Evolutionary conservation across 2,113 vertebrate genomes (phyloP), one percentile per base, ranked within the genome.

Genomic region (Caretta caretta): DNA sequence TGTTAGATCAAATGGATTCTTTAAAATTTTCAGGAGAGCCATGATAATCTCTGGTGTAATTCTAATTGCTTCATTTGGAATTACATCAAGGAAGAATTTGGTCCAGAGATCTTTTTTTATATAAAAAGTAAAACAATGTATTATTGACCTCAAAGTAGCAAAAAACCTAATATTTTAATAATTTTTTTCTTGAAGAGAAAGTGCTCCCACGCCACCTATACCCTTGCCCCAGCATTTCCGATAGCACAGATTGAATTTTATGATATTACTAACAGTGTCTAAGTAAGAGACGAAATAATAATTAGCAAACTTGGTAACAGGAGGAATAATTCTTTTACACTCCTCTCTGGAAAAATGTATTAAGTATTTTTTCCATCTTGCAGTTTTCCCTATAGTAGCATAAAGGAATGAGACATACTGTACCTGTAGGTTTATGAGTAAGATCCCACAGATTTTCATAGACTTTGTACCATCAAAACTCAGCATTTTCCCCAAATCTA

Each of bases 311-410:
- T 92, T 95, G 29, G 95, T 94, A 97, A 88, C 94, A 96, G 86
- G 95, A 97, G 86, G 94, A 97, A 94, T 97, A 96, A 97, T 81
- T 51, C 93, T 96, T 97, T 97, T 96, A 96, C 95, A 95, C 16
- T 90, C 93, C 95, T 8, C 20, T 97, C 97, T 97, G 97, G 96
- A 97, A 97, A 97, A 97, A 69, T 94, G 96, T 97, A 91, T 95
- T 97, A 95, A 59, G 87, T 93, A 91, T 86, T 97, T 97, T 97
- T 97, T 97, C 97, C 96, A 97, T 96, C 97, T 96, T 92, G 95
- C 94, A 95, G 88, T 96, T 97, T 96, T 97, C 91, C 86, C 96
- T 89, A 83, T 83, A 96, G 96, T 85, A 91, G 51, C 1, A 0
- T 92, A 97, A 94, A 95, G 89, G 83, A 96, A 97, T 96, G 96